A percentile compares a stretch with the other conserved stretches of the same genome.
phyloP scores from a whole-genome alignment of 2,888 invertebrate species.

The Anagyrus pseudococci region DNA sequence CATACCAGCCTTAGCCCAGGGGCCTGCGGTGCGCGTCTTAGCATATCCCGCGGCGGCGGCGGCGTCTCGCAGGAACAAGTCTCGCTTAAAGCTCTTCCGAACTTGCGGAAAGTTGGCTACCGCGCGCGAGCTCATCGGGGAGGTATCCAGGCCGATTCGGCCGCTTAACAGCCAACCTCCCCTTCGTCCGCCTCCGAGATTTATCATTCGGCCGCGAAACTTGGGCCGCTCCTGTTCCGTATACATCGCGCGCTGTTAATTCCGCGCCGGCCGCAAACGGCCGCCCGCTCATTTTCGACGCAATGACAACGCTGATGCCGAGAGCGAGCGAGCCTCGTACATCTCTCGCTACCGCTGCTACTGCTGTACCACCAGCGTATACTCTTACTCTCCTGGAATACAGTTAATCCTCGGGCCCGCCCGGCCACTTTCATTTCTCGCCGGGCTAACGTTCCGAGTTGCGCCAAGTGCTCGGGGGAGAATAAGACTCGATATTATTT shows the following conservation, averaged over 20 bases:
- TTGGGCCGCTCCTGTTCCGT: constrained; percentile 40
- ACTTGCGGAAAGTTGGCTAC: constrained; percentile 27
- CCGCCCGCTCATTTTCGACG: constrained; percentile 36
- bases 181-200: constrained; percentile 42
- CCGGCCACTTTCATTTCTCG: background rate
- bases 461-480: too few species aligned
- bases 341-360: background rate
- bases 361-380: background rate
- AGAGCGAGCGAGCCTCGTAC: constrained; percentile 27
- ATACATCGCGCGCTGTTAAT: constrained; percentile 37
- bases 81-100: constrained; percentile 1
- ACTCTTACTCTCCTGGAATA: background rate
- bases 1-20: too few species aligned
- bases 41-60: too few species aligned
- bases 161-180: constrained; percentile 13
- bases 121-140: constrained; percentile 40
- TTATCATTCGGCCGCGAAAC: constrained; percentile 51
- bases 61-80: too few species aligned
- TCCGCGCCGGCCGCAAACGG: constrained; percentile 36
- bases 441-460: background rate
- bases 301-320: constrained; percentile 6
- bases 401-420: too few species aligned
- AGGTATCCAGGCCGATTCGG: constrained; percentile 40
- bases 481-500: too few species aligned
- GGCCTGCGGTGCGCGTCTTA: too few species aligned